Base-by-base conservation (phyloP, 2,888 invertebrate species). In the Hedya salicella region DNA sequence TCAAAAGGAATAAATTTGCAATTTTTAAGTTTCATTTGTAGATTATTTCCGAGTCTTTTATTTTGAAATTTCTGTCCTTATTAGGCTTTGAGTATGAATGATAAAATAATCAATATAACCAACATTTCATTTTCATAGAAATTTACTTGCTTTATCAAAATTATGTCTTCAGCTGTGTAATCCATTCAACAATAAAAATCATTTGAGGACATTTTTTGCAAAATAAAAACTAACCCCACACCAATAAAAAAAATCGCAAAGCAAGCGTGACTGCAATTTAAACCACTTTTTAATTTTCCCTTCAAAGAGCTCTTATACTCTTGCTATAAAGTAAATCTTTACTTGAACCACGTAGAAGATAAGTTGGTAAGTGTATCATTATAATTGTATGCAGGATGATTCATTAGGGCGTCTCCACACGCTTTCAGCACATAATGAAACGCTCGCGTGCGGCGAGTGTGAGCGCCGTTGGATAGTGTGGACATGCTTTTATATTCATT, bases 351-450 rank as follows among this genome's bases (percentile, higher is more conserved):
- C 1, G 1, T 0, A 1, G 13, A 39, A 39, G 48, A 9, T 48
- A 40, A 46, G 39, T 25, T 53, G 54, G 53, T 48, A 48, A 57
- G 60, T 73, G 32, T 71, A 74, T 78, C 77, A 75, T 78, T 78
- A 78, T 82, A 84, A 84, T 85, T 80, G 79, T 82, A 82, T 84
- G 85, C 83, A 83, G 74, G 81, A 80, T 85, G 83, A 85, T 88
- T 86, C 83, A 88, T 86, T 87, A 88, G 77, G 79, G 76, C 75
- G 82, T 80, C 82, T 83, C 82, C 88, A 87, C 86, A 86, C 85
- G 82, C 80, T 86, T 86, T 86, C 83, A 84, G 86, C 81, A 82
- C 86, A 87, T 88, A 86, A 87, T 87, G 83, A 82, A 85, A 78
- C 80, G 82, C 78, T 74, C 80, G 75, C 76, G 89, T 80, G 89